Percentiles rank a stretch among this genome's conserved stretches.
phyloP scores from a whole-genome alignment of 2,797 vertebrate genomes.

The Diplodus sargus region DNA sequence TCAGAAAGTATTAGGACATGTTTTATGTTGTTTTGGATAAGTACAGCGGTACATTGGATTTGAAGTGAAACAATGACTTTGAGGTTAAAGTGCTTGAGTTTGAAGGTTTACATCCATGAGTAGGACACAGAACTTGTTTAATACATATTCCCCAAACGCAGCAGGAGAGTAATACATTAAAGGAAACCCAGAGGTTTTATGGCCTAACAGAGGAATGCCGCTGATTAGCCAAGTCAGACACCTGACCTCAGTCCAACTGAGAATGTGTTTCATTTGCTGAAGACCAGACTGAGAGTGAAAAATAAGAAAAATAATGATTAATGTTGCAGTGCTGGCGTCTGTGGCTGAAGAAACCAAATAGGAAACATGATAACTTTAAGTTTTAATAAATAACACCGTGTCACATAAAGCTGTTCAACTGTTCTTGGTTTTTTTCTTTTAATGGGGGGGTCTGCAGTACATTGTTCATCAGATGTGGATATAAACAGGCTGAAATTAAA shows the following conservation, averaged over 20 bases:
- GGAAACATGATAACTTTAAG: not conserved
- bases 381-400: not conserved
- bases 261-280: slow-evolving; percentile 34
- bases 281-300: not conserved
- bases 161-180: not conserved
- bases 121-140: not conserved
- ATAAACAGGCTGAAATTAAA: not conserved
- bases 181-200: slow-evolving; percentile 6
- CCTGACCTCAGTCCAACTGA: slow-evolving; percentile 15
- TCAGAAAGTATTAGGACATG: slow-evolving; percentile 7
- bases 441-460: not conserved
- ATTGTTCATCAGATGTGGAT: not conserved
- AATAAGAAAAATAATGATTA: not conserved
- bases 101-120: not conserved
- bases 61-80: slow-evolving; percentile 1
- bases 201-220: slow-evolving; percentile 20
- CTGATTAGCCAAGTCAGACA: slow-evolving; percentile 25
- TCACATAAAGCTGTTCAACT: not conserved
- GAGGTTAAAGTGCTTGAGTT: slow-evolving; percentile 2
- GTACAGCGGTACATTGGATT: not conserved
- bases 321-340: not conserved
- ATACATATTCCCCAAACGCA: not conserved
- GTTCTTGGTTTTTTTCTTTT: too few species aligned
- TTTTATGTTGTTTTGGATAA: slow-evolving; percentile 23
- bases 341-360: not conserved